These are phyloP conservation scores for Monodelphis domestica DNA, from an alignment of 2,797 vertebrate species.

Conservation along the genomic window DNA sequence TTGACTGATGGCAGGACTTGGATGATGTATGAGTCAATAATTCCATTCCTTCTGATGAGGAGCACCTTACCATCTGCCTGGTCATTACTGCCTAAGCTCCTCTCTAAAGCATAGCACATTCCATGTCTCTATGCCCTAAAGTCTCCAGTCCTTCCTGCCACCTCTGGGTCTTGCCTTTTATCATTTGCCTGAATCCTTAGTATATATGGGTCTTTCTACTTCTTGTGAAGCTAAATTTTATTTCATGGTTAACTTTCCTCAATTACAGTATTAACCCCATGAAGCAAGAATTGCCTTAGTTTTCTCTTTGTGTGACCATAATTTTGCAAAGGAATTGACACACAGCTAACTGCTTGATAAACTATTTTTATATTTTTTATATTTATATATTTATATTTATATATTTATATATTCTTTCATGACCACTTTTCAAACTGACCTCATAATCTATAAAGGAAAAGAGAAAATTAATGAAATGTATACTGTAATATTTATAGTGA, in stretches of 20 bases:
- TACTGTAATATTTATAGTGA: too few relatives aligned
- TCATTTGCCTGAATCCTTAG: neutral
- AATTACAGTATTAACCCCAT: neutral
- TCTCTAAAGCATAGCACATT: neutral
- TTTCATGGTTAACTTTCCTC: neutral
- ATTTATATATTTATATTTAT: too few relatives aligned
- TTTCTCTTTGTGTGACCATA: neutral
- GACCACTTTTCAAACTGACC: neutral
- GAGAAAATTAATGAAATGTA: neutral
- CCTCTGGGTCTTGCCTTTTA: neutral
- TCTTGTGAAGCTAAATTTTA: neutral
- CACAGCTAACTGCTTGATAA: neutral
- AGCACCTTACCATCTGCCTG: neutral
- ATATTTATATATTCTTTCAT: neutral
- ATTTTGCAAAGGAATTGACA: neutral
- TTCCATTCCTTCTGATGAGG: neutral
- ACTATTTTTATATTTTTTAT: too few relatives aligned
- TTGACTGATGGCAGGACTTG: neutral
- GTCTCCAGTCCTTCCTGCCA: neutral
- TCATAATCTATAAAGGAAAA: neutral
- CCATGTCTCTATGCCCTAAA: neutral
- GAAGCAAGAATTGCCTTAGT: neutral
- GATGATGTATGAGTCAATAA: neutral
- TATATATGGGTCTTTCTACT: neutral
- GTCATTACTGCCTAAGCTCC: neutral